Percentiles rank a stretch among this genome's conserved stretches.
These are phyloP conservation scores for Oscheius sp. DNA, from an alignment of 1,140 invertebrate species.

Conservation along the genomic window DNA sequence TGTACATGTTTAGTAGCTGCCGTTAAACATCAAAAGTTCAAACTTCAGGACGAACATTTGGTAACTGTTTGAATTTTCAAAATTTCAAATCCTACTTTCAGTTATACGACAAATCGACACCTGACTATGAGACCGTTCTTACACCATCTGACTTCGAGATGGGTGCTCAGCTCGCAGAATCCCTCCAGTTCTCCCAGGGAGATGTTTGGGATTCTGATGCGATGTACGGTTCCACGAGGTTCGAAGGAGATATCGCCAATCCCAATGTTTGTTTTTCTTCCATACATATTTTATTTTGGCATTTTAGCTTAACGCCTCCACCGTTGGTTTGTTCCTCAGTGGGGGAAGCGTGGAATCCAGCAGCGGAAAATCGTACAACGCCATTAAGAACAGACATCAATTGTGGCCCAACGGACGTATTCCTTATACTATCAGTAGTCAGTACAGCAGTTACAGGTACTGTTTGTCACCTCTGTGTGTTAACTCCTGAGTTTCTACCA, in stretches of 20 bases:
- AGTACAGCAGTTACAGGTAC: constrained; percentile 60
- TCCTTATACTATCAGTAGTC: constrained; percentile 57
- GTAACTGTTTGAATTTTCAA: background rate
- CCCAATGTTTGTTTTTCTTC: constrained; percentile 45
- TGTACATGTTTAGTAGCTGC: background rate
- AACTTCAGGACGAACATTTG: constrained; percentile 15
- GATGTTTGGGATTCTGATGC: constrained; percentile 58
- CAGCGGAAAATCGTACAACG: constrained; percentile 50
- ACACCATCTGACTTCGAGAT: constrained; percentile 56
- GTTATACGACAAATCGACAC: constrained; percentile 48
- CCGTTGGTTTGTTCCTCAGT: constrained; percentile 50
- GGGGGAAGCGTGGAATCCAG: constrained; percentile 40
- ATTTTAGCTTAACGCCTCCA: constrained; percentile 56
- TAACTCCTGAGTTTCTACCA: no score
- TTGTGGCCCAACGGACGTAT: constrained; percentile 56
- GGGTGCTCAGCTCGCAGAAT: constrained; percentile 45
- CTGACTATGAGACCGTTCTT: constrained; percentile 58
- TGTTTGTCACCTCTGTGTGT: no score
- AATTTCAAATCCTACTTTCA: constrained; percentile 27
- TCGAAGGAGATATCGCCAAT: constrained; percentile 61
- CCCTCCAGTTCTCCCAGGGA: constrained; percentile 32
- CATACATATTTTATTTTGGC: background rate
- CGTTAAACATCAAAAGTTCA: background rate
- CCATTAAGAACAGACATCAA: constrained; percentile 56
- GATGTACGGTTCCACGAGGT: constrained; percentile 56